Percentiles rank a stretch among this genome's conserved stretches.
These are phyloP conservation scores for Microctenopoma steveboyesi DNA, from an alignment of 2,797 vertebrate genomes.

Conservation along the genomic window DNA sequence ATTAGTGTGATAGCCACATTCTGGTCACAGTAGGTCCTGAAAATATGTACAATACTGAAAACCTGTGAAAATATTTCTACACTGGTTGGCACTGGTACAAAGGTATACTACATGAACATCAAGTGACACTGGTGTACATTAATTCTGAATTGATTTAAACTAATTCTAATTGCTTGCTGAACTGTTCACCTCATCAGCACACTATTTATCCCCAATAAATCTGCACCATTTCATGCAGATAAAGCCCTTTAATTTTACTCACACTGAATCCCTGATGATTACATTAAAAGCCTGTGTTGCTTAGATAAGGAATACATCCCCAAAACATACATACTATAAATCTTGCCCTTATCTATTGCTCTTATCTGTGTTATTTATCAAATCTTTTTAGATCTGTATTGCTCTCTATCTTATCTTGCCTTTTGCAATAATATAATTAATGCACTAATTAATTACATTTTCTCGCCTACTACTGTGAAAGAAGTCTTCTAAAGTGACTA, in stretches of 20 bases:
- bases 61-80: slow-evolving; percentile 2
- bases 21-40: not conserved
- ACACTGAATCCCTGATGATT: slow-evolving; percentile 51
- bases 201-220: slow-evolving; percentile 54
- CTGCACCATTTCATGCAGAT: slow-evolving; percentile 58
- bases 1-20: not conserved
- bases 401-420: slow-evolving; percentile 40
- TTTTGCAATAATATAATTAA: slow-evolving; percentile 53
- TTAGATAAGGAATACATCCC: slow-evolving; percentile 55
- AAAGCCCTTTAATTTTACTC: slow-evolving; percentile 53
- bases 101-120: not conserved
- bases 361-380: slow-evolving; percentile 57
- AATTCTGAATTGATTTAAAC: slow-evolving; percentile 37
- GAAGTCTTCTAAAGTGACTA: slow-evolving; percentile 20
- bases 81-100: not conserved
- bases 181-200: slow-evolving; percentile 43
- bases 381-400: slow-evolving; percentile 25
- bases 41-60: not conserved
- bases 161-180: slow-evolving; percentile 46
- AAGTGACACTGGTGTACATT: slow-evolving; percentile 1
- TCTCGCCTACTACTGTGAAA: slow-evolving; percentile 20
- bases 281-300: slow-evolving; percentile 45
- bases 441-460: slow-evolving; percentile 65
- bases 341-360: slow-evolving; percentile 57
- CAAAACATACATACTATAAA: slow-evolving; percentile 53